These are phyloP conservation scores for Laothoe populi DNA, from an alignment of 2,888 invertebrate species.

Conservation along the genomic window DNA sequence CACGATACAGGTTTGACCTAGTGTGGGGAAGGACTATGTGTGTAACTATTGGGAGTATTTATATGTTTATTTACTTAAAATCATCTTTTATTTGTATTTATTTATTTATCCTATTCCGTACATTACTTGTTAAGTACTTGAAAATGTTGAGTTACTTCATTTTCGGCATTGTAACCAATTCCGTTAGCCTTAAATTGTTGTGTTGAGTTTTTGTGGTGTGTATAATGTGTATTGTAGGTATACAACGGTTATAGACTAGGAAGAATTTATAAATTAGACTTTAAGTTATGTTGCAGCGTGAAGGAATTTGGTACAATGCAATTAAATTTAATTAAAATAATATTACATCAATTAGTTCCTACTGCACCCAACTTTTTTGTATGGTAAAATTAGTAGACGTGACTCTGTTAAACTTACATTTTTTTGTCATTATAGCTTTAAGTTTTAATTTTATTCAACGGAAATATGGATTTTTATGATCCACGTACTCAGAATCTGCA, in stretches of 20 bases:
- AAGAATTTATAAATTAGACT: conserved; percentile 22
- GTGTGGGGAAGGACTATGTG: too few species aligned
- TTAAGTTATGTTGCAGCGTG: conserved; percentile 4
- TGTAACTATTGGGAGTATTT: too few species aligned
- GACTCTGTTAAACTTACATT: neutral
- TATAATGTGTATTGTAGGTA: neutral
- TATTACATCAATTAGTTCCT: conserved; percentile 19
- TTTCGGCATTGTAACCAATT: neutral
- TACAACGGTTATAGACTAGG: conserved; percentile 10
- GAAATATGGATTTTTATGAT: neutral
- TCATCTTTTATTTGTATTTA: too few species aligned
- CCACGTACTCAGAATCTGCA: too few species aligned
- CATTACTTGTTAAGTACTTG: too few species aligned
- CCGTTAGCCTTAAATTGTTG: neutral
- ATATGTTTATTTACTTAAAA: too few species aligned
- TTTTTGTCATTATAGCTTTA: neutral
- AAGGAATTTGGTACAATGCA: conserved; percentile 9
- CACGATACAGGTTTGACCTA: too few species aligned
- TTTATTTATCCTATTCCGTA: too few species aligned
- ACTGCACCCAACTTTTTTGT: neutral
- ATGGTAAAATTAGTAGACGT: neutral
- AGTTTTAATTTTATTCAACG: neutral
- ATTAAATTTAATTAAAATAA: conserved; percentile 19
- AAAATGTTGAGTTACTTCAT: neutral
- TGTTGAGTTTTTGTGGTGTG: neutral